Percentiles rank a stretch among this genome's conserved stretches.
phyloP scores from a whole-genome alignment of 2,797 vertebrate species.

The Semotilus atromaculatus region DNA sequence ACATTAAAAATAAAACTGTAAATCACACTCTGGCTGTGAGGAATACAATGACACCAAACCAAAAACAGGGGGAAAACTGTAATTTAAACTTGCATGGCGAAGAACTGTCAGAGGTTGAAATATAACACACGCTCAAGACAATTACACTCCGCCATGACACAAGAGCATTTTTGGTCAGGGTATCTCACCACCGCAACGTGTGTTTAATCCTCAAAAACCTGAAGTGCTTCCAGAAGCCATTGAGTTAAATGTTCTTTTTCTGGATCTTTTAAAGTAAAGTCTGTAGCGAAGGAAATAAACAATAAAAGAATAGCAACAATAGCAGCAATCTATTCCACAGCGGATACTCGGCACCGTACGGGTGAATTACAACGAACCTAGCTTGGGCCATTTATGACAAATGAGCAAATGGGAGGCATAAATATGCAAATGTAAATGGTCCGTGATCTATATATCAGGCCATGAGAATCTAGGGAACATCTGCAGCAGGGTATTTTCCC shows the following conservation, averaged over 20 bases:
- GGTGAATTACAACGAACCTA: slow-evolving; percentile 27
- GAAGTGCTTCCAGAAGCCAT: slow-evolving; percentile 33
- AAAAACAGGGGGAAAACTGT: slow-evolving; percentile 56
- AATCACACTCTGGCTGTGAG: slow-evolving; percentile 49
- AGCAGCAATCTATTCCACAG: not conserved
- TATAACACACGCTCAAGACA: slow-evolving; percentile 50
- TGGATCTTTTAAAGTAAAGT: slow-evolving; percentile 13
- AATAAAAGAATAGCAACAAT: not conserved
- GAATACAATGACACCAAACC: slow-evolving; percentile 60
- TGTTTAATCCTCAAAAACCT: slow-evolving; percentile 47
- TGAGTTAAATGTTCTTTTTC: slow-evolving; percentile 17
- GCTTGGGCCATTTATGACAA: slow-evolving; percentile 45
- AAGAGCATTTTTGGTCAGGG: slow-evolving; percentile 43
- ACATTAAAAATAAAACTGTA: slow-evolving; percentile 60
- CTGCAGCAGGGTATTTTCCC: slow-evolving; percentile 46
- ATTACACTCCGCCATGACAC: slow-evolving; percentile 52
- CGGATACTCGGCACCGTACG: slow-evolving; percentile 1
- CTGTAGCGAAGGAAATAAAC: slow-evolving; percentile 29
- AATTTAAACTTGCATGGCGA: slow-evolving; percentile 58
- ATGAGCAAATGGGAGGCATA: slow-evolving; percentile 52
- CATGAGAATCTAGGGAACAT: slow-evolving; percentile 55
- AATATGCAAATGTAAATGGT: slow-evolving; percentile 59
- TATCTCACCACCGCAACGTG: slow-evolving; percentile 51
- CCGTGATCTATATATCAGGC: slow-evolving; percentile 51
- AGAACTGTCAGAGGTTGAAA: slow-evolving; percentile 58